Conservation (phyloP, 2,797 vertebrate genomes). For the Etheostoma nigrum region DNA sequence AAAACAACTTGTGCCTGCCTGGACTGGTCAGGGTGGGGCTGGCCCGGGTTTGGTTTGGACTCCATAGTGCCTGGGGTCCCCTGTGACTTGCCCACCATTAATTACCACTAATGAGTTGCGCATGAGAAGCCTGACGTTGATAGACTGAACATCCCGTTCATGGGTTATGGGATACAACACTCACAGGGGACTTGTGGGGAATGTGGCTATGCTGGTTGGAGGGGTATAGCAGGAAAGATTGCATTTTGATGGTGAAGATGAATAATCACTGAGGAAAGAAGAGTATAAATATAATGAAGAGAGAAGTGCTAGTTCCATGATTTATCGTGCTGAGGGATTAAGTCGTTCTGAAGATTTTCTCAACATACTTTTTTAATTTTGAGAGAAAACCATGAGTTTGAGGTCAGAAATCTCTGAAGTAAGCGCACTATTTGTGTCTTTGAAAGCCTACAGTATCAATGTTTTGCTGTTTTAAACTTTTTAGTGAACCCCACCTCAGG, state of each 20-base stretch:
- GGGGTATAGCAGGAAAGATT: slow-evolving; percentile 30
- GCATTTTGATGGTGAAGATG: slow-evolving; percentile 49
- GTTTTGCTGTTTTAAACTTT: slow-evolving; percentile 61
- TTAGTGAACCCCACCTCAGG: slow-evolving; percentile 50
- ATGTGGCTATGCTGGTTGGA: slow-evolving; percentile 43
- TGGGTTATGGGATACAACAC: slow-evolving; percentile 10
- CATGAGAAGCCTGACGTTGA: slow-evolving; percentile 65
- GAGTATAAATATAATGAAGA: slow-evolving; percentile 32
- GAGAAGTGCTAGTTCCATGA: slow-evolving; percentile 10
- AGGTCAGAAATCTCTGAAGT: slow-evolving; percentile 21
- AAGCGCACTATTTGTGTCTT: slow-evolving; percentile 33
- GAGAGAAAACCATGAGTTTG: slow-evolving; percentile 16
- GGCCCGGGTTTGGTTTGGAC: slow-evolving; percentile 28
- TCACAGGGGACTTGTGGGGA: slow-evolving; percentile 41
- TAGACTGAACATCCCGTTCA: slow-evolving; percentile 31
- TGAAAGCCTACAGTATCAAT: slow-evolving; percentile 46
- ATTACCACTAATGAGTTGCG: slow-evolving; percentile 77
- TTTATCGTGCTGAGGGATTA: background rate
- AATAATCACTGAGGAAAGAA: slow-evolving; percentile 44
- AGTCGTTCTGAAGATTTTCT: slow-evolving; percentile 10
- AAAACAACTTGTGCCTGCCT: slow-evolving; percentile 63
- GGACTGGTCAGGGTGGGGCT: slow-evolving; percentile 20
- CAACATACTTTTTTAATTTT: slow-evolving; percentile 19
- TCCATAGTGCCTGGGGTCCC: slow-evolving; percentile 40
- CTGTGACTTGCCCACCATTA: slow-evolving; percentile 65